Conservation (phyloP, 35 echinoderm and acorn worm species). For the Nesometra sesokonis region DNA sequence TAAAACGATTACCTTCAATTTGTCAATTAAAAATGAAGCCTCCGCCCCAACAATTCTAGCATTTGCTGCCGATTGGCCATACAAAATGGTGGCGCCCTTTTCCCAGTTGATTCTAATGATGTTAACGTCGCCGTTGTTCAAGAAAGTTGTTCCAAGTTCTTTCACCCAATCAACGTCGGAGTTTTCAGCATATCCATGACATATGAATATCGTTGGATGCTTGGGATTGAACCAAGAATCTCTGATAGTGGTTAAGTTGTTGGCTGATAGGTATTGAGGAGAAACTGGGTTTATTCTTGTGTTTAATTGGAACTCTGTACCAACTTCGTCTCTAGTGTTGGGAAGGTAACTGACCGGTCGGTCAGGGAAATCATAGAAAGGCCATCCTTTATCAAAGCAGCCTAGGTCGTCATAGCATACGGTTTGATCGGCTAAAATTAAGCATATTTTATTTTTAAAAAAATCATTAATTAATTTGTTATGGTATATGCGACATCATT, state of each 20-base stretch:
- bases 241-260: neutral
- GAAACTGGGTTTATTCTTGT: neutral
- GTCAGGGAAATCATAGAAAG: slow-evolving; percentile 17
- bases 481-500: too few relatives aligned
- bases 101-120: slow-evolving; percentile 31
- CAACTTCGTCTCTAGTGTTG: neutral
- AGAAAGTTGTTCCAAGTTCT: neutral
- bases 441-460: too few relatives aligned
- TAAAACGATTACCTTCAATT: slow-evolving; percentile 12
- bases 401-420: slow-evolving; percentile 35
- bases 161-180: slow-evolving; percentile 21
- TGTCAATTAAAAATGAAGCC: slow-evolving; percentile 20
- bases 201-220: slow-evolving; percentile 17
- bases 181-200: slow-evolving; percentile 23
- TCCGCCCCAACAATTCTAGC: slow-evolving; percentile 31
- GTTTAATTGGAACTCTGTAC: slow-evolving; percentile 26
- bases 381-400: slow-evolving; percentile 18
- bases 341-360: slow-evolving; percentile 18
- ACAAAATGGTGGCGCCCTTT: slow-evolving; percentile 8
- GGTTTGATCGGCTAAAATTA: neutral
- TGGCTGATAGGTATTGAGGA: neutral
- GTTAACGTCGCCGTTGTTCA: slow-evolving; percentile 1
- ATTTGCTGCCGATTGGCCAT: slow-evolving; percentile 17
- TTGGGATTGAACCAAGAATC: slow-evolving; percentile 5
- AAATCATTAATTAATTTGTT: too few relatives aligned